Conservation (phyloP, 1,140 invertebrate genomes). For the Heliconius himera region DNA sequence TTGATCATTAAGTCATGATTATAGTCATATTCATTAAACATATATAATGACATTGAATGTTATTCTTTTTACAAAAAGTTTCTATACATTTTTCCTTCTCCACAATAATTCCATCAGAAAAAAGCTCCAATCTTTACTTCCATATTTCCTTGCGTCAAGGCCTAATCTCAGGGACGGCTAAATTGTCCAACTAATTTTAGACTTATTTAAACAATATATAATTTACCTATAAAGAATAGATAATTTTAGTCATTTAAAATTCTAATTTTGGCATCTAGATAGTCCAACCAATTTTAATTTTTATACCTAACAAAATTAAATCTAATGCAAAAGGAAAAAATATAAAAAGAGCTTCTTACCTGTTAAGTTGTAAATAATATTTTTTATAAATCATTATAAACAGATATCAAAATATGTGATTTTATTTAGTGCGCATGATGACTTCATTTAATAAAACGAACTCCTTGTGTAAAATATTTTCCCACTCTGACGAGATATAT, state of each 20-base stretch:
- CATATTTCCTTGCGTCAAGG: not conserved
- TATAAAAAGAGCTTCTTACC: not conserved
- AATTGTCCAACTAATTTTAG: slow-evolving; percentile 4
- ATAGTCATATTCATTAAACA: not conserved
- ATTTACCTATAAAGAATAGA: not conserved
- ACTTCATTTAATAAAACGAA: not conserved
- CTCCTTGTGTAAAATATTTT: not conserved
- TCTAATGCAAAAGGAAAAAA: not conserved
- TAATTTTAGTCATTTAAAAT: not conserved
- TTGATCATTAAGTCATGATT: not conserved
- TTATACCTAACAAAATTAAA: not conserved
- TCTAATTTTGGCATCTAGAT: not conserved
- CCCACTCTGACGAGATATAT: not conserved
- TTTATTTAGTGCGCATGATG: not conserved
- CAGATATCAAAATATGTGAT: not conserved
- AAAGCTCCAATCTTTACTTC: not conserved
- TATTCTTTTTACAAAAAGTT: not conserved
- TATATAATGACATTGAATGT: not conserved
- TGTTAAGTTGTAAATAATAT: not conserved
- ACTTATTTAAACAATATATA: not conserved
- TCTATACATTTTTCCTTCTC: not conserved
- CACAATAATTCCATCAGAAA: not conserved
- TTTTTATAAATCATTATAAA: slow-evolving; percentile 2
- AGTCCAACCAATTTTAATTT: not conserved
- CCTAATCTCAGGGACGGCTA: slow-evolving; percentile 5